Percentiles rank a stretch among this genome's conserved stretches.
Evolutionary conservation across 2,888 invertebrate species (phyloP).

Genomic region (Amphimallon solstitiale): DNA sequence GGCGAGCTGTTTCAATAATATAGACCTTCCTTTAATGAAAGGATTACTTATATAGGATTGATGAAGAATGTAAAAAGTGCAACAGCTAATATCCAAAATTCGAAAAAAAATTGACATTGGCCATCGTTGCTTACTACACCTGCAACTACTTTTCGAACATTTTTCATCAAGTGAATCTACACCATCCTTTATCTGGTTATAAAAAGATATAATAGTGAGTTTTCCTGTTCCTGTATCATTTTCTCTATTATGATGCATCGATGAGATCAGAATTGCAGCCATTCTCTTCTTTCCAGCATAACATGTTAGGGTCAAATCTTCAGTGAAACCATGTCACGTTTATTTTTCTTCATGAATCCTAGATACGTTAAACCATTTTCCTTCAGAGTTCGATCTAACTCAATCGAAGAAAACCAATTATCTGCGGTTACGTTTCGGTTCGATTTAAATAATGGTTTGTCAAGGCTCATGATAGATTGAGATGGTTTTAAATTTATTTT

Average conservation of each 20-base stretch:
- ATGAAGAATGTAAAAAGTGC: not conserved
- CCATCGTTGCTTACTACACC: not conserved
- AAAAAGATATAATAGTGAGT: not conserved
- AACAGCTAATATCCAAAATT: not conserved
- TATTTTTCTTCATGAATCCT: constrained; percentile 46
- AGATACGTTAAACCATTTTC: constrained; percentile 46
- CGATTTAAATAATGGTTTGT: constrained; percentile 48
- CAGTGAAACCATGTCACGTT: constrained; percentile 43
- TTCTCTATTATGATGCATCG: not conserved
- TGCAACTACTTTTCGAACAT: constrained; percentile 5
- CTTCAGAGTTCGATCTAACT: constrained; percentile 46
- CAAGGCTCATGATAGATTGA: constrained; percentile 41
- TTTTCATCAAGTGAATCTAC: constrained; percentile 1
- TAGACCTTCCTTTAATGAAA: not conserved
- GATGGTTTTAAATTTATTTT: constrained; percentile 27
- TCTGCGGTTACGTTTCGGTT: constrained; percentile 51
- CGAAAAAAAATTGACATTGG: constrained; percentile 1
- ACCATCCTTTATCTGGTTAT: not conserved
- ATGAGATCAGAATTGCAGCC: not conserved
- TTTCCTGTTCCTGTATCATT: no score
- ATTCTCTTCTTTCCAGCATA: constrained; percentile 9
- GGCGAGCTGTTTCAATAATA: not conserved
- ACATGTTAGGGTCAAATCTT: constrained; percentile 41
- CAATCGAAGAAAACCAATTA: constrained; percentile 54
- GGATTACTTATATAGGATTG: not conserved